These are phyloP conservation scores for Otolemur crassicaudatus DNA, from an alignment of 2,797 vertebrate genomes.

Conservation along the genomic window DNA sequence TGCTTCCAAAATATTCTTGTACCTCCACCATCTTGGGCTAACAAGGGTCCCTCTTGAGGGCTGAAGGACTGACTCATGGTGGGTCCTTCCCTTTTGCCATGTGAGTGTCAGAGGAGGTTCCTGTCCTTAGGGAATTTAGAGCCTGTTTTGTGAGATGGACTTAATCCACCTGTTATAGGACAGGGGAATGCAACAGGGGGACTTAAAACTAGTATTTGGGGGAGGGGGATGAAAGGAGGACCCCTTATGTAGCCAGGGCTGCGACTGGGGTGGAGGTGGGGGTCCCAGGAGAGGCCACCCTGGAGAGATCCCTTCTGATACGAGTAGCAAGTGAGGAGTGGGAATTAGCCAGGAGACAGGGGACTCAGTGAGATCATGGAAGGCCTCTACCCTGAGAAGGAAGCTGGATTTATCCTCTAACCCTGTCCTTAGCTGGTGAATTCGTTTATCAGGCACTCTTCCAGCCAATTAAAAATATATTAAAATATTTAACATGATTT, in stretches of 20 bases:
- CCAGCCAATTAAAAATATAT: background rate
- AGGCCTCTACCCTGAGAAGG: background rate
- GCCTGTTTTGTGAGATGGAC: background rate
- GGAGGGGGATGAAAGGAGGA: background rate
- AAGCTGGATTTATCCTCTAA: background rate
- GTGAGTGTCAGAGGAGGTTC: background rate
- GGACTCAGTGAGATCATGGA: background rate
- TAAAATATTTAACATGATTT: background rate
- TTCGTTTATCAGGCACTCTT: background rate
- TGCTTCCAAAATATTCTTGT: background rate
- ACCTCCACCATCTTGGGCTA: background rate
- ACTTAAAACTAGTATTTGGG: background rate
- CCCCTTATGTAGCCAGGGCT: background rate
- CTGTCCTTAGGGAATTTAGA: background rate
- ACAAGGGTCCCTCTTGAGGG: background rate
- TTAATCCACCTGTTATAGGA: background rate
- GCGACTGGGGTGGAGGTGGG: background rate
- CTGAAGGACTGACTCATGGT: background rate
- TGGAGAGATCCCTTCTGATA: background rate
- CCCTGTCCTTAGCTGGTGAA: background rate
- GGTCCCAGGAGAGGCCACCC: background rate
- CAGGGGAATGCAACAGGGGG: background rate
- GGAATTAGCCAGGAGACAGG: background rate
- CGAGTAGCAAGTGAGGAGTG: background rate
- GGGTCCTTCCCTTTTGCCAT: background rate